phyloP scores from a whole-genome alignment of 2,888 invertebrate genomes.

The Baronia brevicornis region DNA sequence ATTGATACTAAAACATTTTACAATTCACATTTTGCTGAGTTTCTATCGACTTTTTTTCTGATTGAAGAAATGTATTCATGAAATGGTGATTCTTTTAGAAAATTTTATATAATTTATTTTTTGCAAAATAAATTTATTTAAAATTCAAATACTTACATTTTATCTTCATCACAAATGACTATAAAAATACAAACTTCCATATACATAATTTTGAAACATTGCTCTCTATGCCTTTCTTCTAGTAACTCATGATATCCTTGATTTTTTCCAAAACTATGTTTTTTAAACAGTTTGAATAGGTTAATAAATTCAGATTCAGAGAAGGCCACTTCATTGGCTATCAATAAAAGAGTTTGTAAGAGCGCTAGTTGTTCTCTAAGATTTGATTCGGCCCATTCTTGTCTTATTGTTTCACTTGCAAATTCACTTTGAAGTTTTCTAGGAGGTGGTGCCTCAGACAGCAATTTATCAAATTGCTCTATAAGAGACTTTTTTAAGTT shows the following conservation, averaged over 20 bases:
- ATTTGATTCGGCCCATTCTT: constrained; percentile 79
- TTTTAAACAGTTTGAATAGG: constrained; percentile 73
- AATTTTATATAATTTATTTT: not conserved
- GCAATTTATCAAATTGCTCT: constrained; percentile 74
- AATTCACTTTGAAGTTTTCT: constrained; percentile 71
- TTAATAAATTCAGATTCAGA: constrained; percentile 65
- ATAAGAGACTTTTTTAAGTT: constrained; percentile 76
- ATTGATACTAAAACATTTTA: too few relatives aligned
- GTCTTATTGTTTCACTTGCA: constrained; percentile 57
- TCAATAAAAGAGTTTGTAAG: constrained; percentile 75
- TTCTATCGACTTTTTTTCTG: too few relatives aligned
- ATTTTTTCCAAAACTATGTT: constrained; percentile 78
- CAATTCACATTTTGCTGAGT: too few relatives aligned
- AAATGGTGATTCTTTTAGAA: not conserved
- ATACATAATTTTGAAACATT: constrained; percentile 71
- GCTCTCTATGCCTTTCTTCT: constrained; percentile 67
- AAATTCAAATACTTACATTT: constrained; percentile 48
- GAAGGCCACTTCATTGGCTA: constrained; percentile 64
- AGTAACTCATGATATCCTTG: constrained; percentile 70
- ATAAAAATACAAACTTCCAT: constrained; percentile 77
- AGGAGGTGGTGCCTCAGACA: constrained; percentile 72
- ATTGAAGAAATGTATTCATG: too few relatives aligned
- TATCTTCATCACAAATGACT: constrained; percentile 43
- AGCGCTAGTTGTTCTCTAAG: constrained; percentile 78
- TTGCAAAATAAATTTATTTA: too few relatives aligned